phyloP scores from a whole-genome alignment of 2,113 vertebrate genomes.

The Lasiurus borealis region DNA sequence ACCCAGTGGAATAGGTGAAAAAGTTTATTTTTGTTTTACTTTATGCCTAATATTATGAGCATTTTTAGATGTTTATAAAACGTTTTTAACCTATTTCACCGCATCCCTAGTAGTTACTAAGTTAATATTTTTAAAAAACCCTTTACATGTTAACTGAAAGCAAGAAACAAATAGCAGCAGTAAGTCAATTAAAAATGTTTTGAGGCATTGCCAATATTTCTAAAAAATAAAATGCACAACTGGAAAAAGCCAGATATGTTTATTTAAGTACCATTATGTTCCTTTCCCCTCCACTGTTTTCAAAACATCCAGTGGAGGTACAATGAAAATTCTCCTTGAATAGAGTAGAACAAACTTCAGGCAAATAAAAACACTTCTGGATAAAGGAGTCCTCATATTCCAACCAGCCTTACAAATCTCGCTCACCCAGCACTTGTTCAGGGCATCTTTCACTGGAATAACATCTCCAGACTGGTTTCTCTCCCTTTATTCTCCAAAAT shows the following conservation, averaged over 20 bases:
- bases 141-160: constrained; percentile 23
- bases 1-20: not conserved
- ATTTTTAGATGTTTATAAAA: not conserved
- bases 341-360: not conserved
- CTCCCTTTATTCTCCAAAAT: not conserved
- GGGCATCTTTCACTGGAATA: not conserved
- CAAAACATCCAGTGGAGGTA: not conserved
- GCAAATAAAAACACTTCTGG: not conserved
- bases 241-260: constrained; percentile 14
- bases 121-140: not conserved
- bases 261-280: not conserved
- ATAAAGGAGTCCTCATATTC: not conserved
- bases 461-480: not conserved
- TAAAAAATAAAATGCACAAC: not conserved
- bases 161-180: not conserved
- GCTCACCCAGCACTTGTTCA: not conserved
- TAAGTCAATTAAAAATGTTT: constrained; percentile 27
- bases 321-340: not conserved
- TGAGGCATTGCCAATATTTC: not conserved
- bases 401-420: not conserved
- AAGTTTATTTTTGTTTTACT: not conserved
- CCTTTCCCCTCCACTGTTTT: not conserved
- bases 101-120: not conserved
- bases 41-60: not conserved
- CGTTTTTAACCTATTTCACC: not conserved